A percentile compares a stretch with the other conserved stretches of the same genome.
These are phyloP conservation scores for Eulemur rubriventer DNA, from an alignment of 2,797 vertebrate species.

Conservation along the genomic window DNA sequence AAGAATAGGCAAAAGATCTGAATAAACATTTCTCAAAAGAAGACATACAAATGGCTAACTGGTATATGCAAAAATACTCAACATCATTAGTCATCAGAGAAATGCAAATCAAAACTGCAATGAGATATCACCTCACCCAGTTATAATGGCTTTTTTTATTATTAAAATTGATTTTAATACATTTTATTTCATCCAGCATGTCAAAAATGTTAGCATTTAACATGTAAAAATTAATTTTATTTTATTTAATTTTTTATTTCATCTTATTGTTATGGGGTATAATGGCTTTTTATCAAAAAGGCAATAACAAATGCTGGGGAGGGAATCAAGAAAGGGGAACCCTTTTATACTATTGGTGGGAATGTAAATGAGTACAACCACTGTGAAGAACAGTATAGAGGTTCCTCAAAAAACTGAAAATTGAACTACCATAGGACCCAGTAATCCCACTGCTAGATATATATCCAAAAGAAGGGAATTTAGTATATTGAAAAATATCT, in stretches of 20 bases:
- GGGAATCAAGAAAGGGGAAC: no score
- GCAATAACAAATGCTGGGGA: not conserved
- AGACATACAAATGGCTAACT: not conserved
- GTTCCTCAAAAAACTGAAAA: not conserved
- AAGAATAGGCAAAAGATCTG: not conserved
- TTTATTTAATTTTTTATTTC: no score
- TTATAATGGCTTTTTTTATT: not conserved
- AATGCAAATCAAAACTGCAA: not conserved
- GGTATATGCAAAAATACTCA: not conserved
- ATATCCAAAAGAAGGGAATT: not conserved
- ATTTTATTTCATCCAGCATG: no score
- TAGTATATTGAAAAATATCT: not conserved
- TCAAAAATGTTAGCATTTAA: no score
- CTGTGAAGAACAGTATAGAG: not conserved
- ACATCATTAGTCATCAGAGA: not conserved
- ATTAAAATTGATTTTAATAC: no score
- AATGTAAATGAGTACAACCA: not conserved
- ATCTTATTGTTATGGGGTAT: no score
- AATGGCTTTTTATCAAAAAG: not conserved
- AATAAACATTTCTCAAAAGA: not conserved
- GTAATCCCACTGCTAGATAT: no score
- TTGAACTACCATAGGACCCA: not conserved
- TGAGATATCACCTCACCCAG: not conserved
- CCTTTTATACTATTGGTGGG: not conserved
- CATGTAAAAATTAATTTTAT: no score